Evolutionary conservation across 1,140 invertebrate genomes (phyloP), one percentile per base, ranked within the genome.

Genomic region (Pseudomyrmex dendroicus): DNA sequence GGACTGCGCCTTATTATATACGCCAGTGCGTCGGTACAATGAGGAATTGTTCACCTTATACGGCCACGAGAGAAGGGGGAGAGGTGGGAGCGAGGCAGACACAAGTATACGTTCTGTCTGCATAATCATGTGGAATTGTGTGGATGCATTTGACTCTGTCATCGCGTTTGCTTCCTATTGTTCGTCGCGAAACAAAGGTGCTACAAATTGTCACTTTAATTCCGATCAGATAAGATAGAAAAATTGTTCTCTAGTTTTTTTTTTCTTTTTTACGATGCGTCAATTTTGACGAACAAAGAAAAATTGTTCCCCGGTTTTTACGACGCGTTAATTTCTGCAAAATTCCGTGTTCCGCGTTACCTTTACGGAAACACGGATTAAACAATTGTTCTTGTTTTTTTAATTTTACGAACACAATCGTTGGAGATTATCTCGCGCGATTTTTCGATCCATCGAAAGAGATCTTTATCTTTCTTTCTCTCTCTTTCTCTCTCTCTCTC

Each of bases 41-140:
- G 85, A 87, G 17, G 85, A 78, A 87, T 87, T 83, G 82, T 87
- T 70, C 85, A 66, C 67, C 82, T 77, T 73, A 77, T 86, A 50
- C 48, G n/a, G 70, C 8, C 48, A 20, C 10, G 46, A 25, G 68
- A 44, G 63, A 67, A 57, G 44, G 61, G 35, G 35, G 35, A 5
- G 5, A 0, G 35, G 0, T 35, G 35, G 35, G 35, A 35, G 35
- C 35, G 35, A 35, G 35, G 5, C 35, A 35, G 35, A 35, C 35
- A 66, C 50, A 48, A 52, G 48, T 48, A 15, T 73, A 52, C 61
- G 76, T 83, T 73, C 72, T 82, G 35, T 57, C 61, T 82, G 80
- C 61, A 77, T 66, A 57, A 56, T 46, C 56, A 73, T 86, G 78
- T 7, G 35, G 35, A 35, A 35, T 35, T 35, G 5, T 35, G 35